phyloP scores from a whole-genome alignment of 2,113 vertebrate genomes.

The Hippocampus barbouri region DNA sequence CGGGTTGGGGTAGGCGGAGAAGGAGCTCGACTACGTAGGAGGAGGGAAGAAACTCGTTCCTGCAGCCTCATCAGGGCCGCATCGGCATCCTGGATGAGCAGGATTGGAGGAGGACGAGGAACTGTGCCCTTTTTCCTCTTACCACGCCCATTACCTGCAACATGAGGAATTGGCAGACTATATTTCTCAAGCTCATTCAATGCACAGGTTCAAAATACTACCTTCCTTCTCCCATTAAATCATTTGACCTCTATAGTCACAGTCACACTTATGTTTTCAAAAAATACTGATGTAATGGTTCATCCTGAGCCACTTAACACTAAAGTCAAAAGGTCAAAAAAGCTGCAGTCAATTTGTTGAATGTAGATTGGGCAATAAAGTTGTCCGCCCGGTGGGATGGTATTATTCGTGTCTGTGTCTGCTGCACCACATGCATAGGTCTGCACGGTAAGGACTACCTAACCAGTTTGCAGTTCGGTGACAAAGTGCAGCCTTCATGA shows the following conservation, averaged over 20 bases:
- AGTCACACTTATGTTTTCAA: background rate
- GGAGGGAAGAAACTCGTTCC: constrained; percentile 77
- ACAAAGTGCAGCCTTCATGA: too few relatives aligned
- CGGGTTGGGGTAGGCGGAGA: constrained; percentile 74
- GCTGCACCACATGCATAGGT: too few relatives aligned
- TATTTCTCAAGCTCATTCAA: background rate
- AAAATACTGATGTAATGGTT: background rate
- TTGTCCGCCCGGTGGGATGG: too few relatives aligned
- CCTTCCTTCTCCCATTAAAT: background rate
- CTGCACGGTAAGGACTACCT: too few relatives aligned
- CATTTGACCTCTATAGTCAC: background rate
- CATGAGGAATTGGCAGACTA: background rate
- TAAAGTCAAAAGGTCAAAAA: too few relatives aligned
- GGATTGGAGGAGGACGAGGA: constrained; percentile 62
- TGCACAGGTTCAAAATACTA: background rate
- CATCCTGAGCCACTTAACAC: background rate
- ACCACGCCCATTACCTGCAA: constrained; percentile 73
- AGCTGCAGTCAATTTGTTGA: too few relatives aligned
- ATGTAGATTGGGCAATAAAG: too few relatives aligned
- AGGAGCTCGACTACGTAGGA: constrained; percentile 66
- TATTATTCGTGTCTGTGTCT: too few relatives aligned
- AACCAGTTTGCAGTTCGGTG: too few relatives aligned
- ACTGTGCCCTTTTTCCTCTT: constrained; percentile 66
- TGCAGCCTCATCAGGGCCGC: constrained; percentile 69
- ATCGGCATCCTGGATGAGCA: constrained; percentile 80